Conservation (phyloP, 1,140 invertebrate genomes). For the Heliothis subflexa region DNA sequence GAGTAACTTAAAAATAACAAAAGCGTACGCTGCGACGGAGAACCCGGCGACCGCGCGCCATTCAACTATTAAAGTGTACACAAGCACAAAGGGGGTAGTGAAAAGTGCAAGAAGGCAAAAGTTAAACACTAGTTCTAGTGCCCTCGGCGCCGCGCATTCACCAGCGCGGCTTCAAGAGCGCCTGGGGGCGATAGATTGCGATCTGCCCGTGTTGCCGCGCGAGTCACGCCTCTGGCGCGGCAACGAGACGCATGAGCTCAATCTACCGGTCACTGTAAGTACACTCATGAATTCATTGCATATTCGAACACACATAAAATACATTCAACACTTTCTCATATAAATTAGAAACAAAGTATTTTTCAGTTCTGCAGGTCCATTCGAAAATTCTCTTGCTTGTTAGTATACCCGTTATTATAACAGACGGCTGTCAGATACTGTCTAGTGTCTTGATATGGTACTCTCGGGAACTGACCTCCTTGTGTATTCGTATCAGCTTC, state of each 20-base stretch:
- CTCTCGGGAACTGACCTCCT: conserved; percentile 12
- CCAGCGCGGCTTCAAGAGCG: conserved; percentile 86
- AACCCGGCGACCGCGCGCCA: conserved; percentile 62
- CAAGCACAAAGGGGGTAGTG: conserved; percentile 70
- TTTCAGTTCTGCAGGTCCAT: not conserved
- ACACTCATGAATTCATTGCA: conserved; percentile 24
- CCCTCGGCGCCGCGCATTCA: conserved; percentile 61
- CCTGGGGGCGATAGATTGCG: conserved; percentile 87
- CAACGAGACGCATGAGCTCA: conserved; percentile 89
- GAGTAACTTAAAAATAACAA: conserved; percentile 71
- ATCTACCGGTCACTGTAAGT: conserved; percentile 88
- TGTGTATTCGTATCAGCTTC: conserved; percentile 22
- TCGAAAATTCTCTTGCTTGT: not conserved
- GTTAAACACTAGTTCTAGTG: conserved; percentile 76
- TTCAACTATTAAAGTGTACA: conserved; percentile 69
- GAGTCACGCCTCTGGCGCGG: conserved; percentile 89
- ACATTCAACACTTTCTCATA: too few relatives aligned
- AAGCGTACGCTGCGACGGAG: conserved; percentile 63
- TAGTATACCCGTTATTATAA: conserved; percentile 10
- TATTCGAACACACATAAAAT: too few relatives aligned
- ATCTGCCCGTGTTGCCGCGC: conserved; percentile 87
- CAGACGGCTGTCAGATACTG: not conserved
- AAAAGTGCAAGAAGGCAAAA: conserved; percentile 80
- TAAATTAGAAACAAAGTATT: too few relatives aligned
- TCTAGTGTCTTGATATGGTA: conserved; percentile 15